Percentiles rank a stretch among this genome's conserved stretches.
These are phyloP conservation scores for Tyto alba DNA, from an alignment of 2,113 vertebrate species.

Conservation along the genomic window DNA sequence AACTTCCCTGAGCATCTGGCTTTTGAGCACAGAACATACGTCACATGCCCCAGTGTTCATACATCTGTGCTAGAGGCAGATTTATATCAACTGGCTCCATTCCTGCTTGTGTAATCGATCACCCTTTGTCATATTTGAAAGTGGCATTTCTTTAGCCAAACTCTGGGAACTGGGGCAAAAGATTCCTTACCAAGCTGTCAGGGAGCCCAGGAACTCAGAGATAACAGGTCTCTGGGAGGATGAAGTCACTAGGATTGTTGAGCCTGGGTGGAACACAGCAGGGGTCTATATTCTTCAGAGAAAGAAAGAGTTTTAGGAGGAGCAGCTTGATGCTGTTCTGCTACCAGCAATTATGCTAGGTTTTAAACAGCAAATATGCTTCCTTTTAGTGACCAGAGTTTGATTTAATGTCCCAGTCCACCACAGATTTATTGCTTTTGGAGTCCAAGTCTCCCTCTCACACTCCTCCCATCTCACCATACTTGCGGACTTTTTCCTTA, in stretches of 20 bases:
- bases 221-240: not conserved
- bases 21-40: not conserved
- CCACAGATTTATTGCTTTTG: not conserved
- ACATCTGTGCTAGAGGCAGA: not conserved
- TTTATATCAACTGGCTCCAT: not conserved
- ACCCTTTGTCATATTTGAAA: not conserved
- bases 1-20: constrained; percentile 34
- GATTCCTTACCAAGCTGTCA: not conserved
- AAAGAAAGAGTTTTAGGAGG: not conserved
- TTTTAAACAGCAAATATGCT: not conserved
- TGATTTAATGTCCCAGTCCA: not conserved
- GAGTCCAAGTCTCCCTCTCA: not conserved
- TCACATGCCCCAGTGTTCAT: not conserved
- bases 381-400: not conserved
- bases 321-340: not conserved
- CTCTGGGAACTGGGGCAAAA: not conserved
- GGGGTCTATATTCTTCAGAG: not conserved
- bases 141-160: not conserved
- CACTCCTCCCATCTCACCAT: not conserved
- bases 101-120: not conserved
- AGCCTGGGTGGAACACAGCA: not conserved
- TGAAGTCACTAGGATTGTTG: not conserved
- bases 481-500: not conserved
- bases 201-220: not conserved
- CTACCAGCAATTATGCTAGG: not conserved